Percentiles rank a stretch among this genome's conserved stretches.
phyloP scores from a whole-genome alignment of 2,113 vertebrate species.

The Ictidomys tridecemlineatus region DNA sequence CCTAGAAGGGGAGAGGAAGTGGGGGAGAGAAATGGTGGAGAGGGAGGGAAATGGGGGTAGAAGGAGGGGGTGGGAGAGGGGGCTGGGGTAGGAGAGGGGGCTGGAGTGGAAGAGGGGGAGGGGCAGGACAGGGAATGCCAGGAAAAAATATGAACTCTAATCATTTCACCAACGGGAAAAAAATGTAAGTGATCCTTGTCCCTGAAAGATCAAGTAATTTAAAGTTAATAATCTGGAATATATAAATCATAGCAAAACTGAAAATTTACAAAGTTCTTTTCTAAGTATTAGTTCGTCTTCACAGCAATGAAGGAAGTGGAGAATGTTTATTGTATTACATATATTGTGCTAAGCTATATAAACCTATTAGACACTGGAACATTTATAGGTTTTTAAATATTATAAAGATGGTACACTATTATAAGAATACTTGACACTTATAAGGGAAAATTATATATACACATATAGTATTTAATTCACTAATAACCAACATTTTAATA shows the following conservation, averaged over 20 bases:
- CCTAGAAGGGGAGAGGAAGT: no score
- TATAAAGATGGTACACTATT: background rate
- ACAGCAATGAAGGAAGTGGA: background rate
- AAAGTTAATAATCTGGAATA: background rate
- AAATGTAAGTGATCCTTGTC: no score
- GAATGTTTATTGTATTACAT: background rate
- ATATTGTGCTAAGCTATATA: background rate
- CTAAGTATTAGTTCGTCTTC: background rate
- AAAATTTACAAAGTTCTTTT: background rate
- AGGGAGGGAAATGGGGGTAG: no score
- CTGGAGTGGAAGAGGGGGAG: no score
- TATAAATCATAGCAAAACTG: background rate
- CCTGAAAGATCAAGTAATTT: background rate
- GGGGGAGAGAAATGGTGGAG: no score
- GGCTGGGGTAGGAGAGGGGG: fast-evolving
- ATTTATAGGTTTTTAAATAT: background rate
- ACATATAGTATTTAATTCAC: background rate
- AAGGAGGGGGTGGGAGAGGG: no score
- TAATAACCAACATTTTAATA: background rate
- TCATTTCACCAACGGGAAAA: background rate
- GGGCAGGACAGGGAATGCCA: no score
- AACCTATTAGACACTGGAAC: background rate
- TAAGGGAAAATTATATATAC: background rate
- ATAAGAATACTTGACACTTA: background rate
- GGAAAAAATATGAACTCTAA: no score